Percentiles rank a stretch among this genome's conserved stretches.
Evolutionary conservation across 2,888 invertebrate genomes (phyloP).

Genomic region (Drosophila basisetae): DNA sequence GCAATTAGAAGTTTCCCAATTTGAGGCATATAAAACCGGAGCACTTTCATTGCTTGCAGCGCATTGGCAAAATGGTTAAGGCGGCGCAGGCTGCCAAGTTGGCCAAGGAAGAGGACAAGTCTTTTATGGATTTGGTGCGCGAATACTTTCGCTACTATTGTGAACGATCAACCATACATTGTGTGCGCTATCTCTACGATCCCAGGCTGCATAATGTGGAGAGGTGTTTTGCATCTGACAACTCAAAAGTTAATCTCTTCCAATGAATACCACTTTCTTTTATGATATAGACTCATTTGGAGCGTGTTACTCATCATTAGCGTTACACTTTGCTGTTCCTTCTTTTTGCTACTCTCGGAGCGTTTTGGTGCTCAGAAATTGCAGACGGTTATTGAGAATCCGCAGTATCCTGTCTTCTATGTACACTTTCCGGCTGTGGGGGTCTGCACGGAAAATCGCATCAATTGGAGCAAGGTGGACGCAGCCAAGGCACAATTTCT

Average conservation of each 20-base stretch:
- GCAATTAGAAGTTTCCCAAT: constrained; percentile 36
- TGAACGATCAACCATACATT: constrained; percentile 82
- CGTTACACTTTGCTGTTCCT: constrained; percentile 64
- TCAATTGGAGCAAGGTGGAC: constrained; percentile 82
- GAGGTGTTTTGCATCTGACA: constrained; percentile 58
- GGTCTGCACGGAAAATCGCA: constrained; percentile 82
- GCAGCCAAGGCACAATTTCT: constrained; percentile 75
- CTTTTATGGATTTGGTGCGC: constrained; percentile 60
- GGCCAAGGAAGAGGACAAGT: constrained; percentile 20
- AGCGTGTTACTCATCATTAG: constrained; percentile 72
- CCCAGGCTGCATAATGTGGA: constrained; percentile 75
- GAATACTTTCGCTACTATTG: constrained; percentile 81
- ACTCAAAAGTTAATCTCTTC: too few relatives aligned
- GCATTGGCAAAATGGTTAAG: constrained; percentile 45
- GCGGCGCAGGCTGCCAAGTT: background rate
- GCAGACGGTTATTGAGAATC: constrained; percentile 83
- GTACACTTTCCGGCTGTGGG: constrained; percentile 83
- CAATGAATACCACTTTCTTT: background rate
- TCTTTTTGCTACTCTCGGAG: constrained; percentile 71
- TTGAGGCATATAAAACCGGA: constrained; percentile 25
- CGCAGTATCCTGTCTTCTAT: constrained; percentile 83
- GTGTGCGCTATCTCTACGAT: constrained; percentile 82
- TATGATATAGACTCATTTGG: constrained; percentile 77
- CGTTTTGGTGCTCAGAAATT: constrained; percentile 77
- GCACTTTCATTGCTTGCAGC: background rate